Evolutionary conservation across 92 coral and sea anemone genomes (phyloP), one percentile per base, ranked within the genome.

Genomic region (Palythoa grandis): DNA sequence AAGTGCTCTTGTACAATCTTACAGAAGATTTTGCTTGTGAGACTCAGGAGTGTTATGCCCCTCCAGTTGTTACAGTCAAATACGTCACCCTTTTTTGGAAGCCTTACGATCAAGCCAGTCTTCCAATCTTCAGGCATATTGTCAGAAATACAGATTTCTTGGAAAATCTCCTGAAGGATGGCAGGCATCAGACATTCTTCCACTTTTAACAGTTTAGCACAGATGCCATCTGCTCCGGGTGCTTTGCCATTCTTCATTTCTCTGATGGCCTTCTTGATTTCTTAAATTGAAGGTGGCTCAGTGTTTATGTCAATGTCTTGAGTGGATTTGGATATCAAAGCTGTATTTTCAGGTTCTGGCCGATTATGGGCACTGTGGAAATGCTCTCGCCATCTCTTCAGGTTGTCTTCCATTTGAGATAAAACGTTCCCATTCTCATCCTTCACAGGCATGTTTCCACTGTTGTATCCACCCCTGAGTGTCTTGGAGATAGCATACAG

Each of bases 91-190:
- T 63, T 60, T n/a, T 63, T 63, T 63, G 70, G 70, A 20, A 63
- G 35, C 11, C 70, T 63, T 63, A 20, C 70, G 70, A 20, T 63
- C 29, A 19, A 63, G 70, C 70, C 70, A 63, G 10, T 63, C 70
- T 63, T 57, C 70, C 70, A 63, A 0, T 63, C 70, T 63, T 57
- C 84, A 78, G 47, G 19, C 52, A 78, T 14, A 4, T 78, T 57
- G 19, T 25, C 83, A 68, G 70, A 54, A 9, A 78, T 78, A 43
- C 50, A 78, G 83, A 29, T 4, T 57, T 63, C 23, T n/a, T 17
- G 25, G 70, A 63, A 63, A 63, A n/a, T 63, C 70, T 15, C 70
- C 70, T 15, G 25, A 63, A 63, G 70, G 25, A 19, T 63, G 70
- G 2, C 70, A 63, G 70, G 3, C 58, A 14, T 53, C 15, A 52